phyloP scores from a whole-genome alignment of 2,888 invertebrate genomes.

The Eupelmus urozonus region DNA sequence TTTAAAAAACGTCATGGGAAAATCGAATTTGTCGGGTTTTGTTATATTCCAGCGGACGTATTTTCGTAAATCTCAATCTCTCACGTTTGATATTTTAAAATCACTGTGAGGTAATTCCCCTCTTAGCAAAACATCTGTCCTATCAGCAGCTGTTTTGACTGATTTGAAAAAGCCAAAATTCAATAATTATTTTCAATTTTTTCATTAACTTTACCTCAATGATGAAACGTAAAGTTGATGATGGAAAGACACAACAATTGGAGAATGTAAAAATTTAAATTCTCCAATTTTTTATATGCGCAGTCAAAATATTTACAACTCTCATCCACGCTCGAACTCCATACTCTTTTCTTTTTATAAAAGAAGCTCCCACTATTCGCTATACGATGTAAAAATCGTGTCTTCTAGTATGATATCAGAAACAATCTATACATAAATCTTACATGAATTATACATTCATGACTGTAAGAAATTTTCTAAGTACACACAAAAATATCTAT shows the following conservation, averaged over 20 bases:
- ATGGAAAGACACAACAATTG: conserved; percentile 51
- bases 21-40: conserved; percentile 33
- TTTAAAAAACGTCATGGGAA: conserved; percentile 54
- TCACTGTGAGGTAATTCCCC: conserved; percentile 28
- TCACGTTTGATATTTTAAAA: conserved; percentile 35
- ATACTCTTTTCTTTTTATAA: conserved; percentile 51
- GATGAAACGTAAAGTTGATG: conserved; percentile 29
- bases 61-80: conserved; percentile 30
- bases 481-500: conserved; percentile 48
- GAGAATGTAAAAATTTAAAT: conserved; percentile 17
- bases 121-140: conserved; percentile 17
- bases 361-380: conserved; percentile 54
- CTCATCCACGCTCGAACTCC: conserved; percentile 48
- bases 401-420: conserved; percentile 31
- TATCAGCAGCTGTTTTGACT: conserved; percentile 16
- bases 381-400: conserved; percentile 47
- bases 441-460: conserved; percentile 51
- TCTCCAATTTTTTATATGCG: conserved; percentile 37
- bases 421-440: conserved; percentile 50
- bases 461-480: conserved; percentile 33
- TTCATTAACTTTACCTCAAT: conserved; percentile 30
- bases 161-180: conserved; percentile 18
- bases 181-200: conserved; percentile 33
- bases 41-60: conserved; percentile 49
- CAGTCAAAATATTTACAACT: conserved; percentile 59